Evolutionary conservation across 2,888 invertebrate species (phyloP), one percentile per base, ranked within the genome.

Genomic region (Dasypolia templi): DNA sequence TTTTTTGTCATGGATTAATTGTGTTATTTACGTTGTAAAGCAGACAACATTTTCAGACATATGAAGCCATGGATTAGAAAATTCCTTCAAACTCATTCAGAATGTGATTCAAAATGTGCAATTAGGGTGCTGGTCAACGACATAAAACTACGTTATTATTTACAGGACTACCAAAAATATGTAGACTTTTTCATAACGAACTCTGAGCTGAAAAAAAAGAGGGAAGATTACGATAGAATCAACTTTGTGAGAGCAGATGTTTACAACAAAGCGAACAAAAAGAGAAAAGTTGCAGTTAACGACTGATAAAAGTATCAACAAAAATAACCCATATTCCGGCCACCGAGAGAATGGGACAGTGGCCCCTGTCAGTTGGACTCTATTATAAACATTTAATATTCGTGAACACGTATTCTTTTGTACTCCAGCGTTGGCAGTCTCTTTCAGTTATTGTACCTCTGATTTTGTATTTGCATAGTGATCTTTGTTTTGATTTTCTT

Each of bases 111-210:
- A 26, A 51, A 14, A n/a, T n/a, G 12, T 51, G 6, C 14, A 46
- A 51, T 4, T 49, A 22, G 22, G 3, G 9, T 49, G 22, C 11
- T 9, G 0, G 49, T 0, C 1, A 22, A 22, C 22, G 22, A 22
- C 3, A 2, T 9, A 22, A 49, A 51, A 51, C 3, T 12, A n/a
- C 53, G 0, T 55, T 26, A 44, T 63, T 35, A 19, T 66, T 86
- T 83, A 3, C 78, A 92, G 92, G 92, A 92, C 6, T 92, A 91
- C 32, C 72, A 90, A 46, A 75, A 77, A 12, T 91, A 89, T 32
- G 72, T 85, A 0, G 76, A 91, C 9, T 91, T 90, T 75, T 88
- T 77, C 72, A 65, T 91, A 1, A 12, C 73, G 0, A 77, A 86
- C 56, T 86, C 88, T 0, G 72, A 78, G 2, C 39, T 92, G 17